Evolutionary conservation across 2,888 invertebrate species (phyloP), one percentile per base, ranked within the genome.

Genomic region (Hypsopygia costalis): DNA sequence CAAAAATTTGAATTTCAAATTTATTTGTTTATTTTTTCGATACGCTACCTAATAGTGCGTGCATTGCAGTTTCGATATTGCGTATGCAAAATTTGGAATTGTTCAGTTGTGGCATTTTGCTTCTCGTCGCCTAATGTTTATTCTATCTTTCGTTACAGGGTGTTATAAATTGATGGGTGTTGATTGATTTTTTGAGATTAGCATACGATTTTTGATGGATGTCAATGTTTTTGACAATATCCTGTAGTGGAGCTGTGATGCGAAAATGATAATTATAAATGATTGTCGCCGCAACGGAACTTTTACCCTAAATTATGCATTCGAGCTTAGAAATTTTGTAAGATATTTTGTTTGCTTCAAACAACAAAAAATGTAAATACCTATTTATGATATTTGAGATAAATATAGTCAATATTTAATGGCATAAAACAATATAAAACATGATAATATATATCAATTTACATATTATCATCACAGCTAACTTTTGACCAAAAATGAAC

Each of bases 1-100:
- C 62, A 59, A 58, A 69, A 69, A 86, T 86, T 83, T 83, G 81
- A 83, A 81, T 76, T 81, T 75, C 77, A 85, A 86, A 86, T 82
- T 52, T 62, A 59, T 79, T 80, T 82, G 77, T 72, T 74, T 74
- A 73, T 80, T 79, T 83, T 80, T 75, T 75, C 74, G 69, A 74
- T 73, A 75, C 55, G 62, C 52, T 52, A 57, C 68, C 67, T 81
- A 82, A 83, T 82, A 77, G 80, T 72, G 73, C 68, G 62, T 55
- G 58, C 57, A 52, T 47, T 59, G 50, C 49, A 51, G 61, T 72
- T 64, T 58, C 55, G 70, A 65, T 68, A 61, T 63, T 64, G 55
- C 53, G 53, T 72, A 78, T 81, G 75, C 72, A 75, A 77, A 77
- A 62, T 60, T 45, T 49, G 55, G 61, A 63, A 69, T 64, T 62